Evolutionary conservation across 2,113 vertebrate species (phyloP).

Genomic region (Pachypanchax playfairii): DNA sequence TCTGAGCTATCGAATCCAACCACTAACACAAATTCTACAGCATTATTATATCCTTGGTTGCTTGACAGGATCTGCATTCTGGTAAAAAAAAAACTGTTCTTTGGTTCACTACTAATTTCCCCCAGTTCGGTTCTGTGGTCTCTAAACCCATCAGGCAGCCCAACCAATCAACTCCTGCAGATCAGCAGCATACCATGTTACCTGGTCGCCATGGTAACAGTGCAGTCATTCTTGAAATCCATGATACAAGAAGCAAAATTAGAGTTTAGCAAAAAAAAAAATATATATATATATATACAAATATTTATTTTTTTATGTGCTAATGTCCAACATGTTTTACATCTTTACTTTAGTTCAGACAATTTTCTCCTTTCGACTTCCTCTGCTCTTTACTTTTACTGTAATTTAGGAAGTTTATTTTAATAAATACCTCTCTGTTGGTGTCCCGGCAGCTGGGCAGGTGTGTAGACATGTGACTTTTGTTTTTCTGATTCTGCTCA

Average conservation of each 20-base stretch:
- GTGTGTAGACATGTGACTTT: not conserved
- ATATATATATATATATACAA: no score
- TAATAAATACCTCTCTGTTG: not conserved
- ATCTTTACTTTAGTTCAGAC: slow-evolving; percentile 6
- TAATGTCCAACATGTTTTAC: not conserved
- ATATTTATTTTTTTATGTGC: slow-evolving; percentile 12
- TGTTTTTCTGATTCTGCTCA: slow-evolving; percentile 7
- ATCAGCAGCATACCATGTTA: slow-evolving; percentile 31
- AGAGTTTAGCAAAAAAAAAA: slow-evolving; percentile 11
- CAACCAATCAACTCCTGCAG: slow-evolving; percentile 16
- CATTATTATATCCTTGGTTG: no score
- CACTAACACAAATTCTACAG: no score
- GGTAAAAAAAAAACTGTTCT: not conserved
- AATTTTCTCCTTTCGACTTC: no score
- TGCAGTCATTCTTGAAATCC: slow-evolving; percentile 55
- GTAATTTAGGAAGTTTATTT: not conserved
- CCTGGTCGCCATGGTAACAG: slow-evolving; percentile 52
- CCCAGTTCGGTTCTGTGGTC: slow-evolving; percentile 12
- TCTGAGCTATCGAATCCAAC: no score
- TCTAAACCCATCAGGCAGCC: not conserved
- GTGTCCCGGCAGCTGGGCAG: not conserved
- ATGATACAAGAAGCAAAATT: slow-evolving; percentile 5
- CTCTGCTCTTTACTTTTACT: slow-evolving; percentile 4
- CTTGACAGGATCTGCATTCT: no score
- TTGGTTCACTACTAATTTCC: slow-evolving; percentile 10